A percentile compares a stretch with the other conserved stretches of the same genome.
Conservation (phyloP, 2,888 invertebrate genomes). For the Diplolepis rosae region DNA sequence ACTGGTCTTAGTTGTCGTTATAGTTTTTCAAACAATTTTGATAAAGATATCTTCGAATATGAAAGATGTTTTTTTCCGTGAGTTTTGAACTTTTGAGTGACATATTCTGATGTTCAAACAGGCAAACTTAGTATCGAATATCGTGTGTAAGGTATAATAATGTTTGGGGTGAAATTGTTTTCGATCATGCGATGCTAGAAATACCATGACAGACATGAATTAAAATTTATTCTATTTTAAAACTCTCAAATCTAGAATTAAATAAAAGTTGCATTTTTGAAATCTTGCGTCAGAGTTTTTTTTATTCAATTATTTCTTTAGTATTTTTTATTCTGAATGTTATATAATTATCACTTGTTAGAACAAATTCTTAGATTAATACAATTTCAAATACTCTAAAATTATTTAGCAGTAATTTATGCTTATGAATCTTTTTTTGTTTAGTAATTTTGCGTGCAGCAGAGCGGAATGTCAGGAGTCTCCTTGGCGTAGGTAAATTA, state of each 20-base stretch:
- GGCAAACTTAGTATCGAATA: slow-evolving; percentile 6
- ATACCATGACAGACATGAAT: slow-evolving; percentile 27
- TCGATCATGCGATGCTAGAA: slow-evolving; percentile 9
- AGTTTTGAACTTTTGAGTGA: neutral
- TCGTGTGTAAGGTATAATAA: slow-evolving; percentile 14
- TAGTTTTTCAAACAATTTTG: neutral
- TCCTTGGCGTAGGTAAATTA: too few relatives aligned
- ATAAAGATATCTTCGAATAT: neutral
- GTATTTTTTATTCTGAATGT: too few relatives aligned
- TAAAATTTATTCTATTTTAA: slow-evolving; percentile 18
- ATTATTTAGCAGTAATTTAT: too few relatives aligned
- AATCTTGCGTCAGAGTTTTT: too few relatives aligned
- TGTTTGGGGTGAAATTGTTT: slow-evolving; percentile 26
- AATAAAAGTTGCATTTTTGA: neutral
- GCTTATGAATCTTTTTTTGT: too few relatives aligned
- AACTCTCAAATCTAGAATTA: slow-evolving; percentile 6
- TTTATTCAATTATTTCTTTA: too few relatives aligned
- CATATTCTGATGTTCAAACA: neutral
- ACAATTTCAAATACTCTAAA: too few relatives aligned
- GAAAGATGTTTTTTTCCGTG: neutral
- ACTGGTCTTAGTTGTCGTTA: neutral
- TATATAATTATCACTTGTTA: too few relatives aligned
- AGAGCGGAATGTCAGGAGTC: too few relatives aligned
- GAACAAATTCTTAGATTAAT: too few relatives aligned
- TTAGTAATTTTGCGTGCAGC: too few relatives aligned